Evolutionary conservation across 2,888 invertebrate species (phyloP).

Genomic region (Ectemnius lituratus): DNA sequence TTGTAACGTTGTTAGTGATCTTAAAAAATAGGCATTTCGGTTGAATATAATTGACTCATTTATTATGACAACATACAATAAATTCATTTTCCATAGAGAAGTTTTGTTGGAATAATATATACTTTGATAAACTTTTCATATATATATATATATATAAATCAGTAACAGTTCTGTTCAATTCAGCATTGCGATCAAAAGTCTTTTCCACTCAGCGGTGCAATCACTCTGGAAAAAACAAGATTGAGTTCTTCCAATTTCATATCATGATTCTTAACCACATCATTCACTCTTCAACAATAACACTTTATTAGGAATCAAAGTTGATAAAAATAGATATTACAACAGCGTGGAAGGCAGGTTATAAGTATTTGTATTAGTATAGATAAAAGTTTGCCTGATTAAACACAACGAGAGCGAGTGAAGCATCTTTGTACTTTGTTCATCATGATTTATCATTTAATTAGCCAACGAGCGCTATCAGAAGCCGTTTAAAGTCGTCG

Average conservation of each 20-base stretch:
- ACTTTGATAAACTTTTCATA: too few relatives aligned
- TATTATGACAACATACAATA: too few relatives aligned
- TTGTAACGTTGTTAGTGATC: too few relatives aligned
- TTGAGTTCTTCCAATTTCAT: slow-evolving; percentile 29
- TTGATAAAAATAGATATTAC: slow-evolving; percentile 48
- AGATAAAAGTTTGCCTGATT: slow-evolving; percentile 34
- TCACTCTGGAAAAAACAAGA: slow-evolving; percentile 72
- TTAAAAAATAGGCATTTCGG: too few relatives aligned
- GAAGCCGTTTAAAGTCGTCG: slow-evolving; percentile 74
- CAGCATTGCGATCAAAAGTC: slow-evolving; percentile 74
- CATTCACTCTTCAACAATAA: slow-evolving; percentile 29
- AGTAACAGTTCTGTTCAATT: slow-evolving; percentile 58
- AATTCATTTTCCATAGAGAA: too few relatives aligned
- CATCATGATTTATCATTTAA: slow-evolving; percentile 41
- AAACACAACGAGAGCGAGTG: slow-evolving; percentile 25
- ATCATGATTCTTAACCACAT: slow-evolving; percentile 11
- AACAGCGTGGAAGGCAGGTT: slow-evolving; percentile 49
- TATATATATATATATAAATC: too few relatives aligned
- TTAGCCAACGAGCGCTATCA: slow-evolving; percentile 74
- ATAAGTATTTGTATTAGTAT: slow-evolving; percentile 47
- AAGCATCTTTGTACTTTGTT: slow-evolving; percentile 20
- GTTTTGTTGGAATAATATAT: too few relatives aligned
- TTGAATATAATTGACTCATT: too few relatives aligned
- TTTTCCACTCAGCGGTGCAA: slow-evolving; percentile 70
- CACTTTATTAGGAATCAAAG: slow-evolving; percentile 56